Evolutionary conservation across 2,797 vertebrate species (phyloP).

Genomic region (Hypotaenidia philippensis): DNA sequence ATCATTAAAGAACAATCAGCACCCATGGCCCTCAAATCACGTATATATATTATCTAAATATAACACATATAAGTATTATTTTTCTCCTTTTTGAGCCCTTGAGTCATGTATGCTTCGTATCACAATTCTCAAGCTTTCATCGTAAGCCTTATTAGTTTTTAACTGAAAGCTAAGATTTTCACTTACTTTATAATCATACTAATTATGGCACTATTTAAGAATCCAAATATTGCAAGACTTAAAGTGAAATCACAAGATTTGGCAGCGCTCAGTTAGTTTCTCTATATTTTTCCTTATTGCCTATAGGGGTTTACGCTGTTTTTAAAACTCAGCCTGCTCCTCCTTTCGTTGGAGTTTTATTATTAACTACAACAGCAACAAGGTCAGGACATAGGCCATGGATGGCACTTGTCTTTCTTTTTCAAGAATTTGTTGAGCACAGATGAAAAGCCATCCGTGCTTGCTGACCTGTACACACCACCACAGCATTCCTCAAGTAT

Average conservation of each 20-base stretch:
- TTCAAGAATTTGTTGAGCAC: not conserved
- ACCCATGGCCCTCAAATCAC: not conserved
- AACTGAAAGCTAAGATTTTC: conserved; percentile 3
- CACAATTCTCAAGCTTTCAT: not conserved
- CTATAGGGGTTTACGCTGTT: not conserved
- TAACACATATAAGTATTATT: not conserved
- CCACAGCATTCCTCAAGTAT: not conserved
- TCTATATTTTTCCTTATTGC: not conserved
- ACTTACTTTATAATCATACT: not conserved
- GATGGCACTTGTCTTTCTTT: not conserved
- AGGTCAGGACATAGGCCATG: rapidly evolving
- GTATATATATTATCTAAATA: not conserved
- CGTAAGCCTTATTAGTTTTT: not conserved
- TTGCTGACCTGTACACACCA: not conserved
- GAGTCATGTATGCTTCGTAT: not conserved
- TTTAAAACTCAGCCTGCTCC: not conserved
- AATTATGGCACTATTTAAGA: not conserved
- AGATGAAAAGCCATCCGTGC: not conserved
- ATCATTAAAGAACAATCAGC: not conserved
- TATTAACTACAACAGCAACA: not conserved
- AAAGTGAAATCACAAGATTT: not conserved
- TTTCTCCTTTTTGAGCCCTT: not conserved
- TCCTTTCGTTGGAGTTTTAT: not conserved
- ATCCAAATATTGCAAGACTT: not conserved
- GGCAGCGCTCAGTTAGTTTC: not conserved